Evolutionary conservation across 2,888 invertebrate species (phyloP), one percentile per base, ranked within the genome.

Genomic region (Parnassius glacialis): DNA sequence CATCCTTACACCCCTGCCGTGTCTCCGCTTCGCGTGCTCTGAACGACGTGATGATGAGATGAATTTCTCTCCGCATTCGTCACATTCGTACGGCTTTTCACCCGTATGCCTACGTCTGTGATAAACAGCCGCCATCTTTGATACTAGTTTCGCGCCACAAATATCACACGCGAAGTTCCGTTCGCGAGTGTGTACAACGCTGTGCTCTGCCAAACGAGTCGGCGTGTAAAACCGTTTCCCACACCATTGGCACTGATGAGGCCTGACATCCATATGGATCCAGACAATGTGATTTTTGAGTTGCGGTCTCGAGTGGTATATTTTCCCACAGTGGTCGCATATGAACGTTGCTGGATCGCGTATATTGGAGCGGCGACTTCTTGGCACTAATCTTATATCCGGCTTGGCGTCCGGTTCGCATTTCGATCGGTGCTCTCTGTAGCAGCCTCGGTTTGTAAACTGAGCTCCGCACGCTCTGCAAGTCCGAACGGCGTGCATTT

Each of bases 81-180:
- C 77, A 57, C 92, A 92, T 10, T 81, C 79, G 64, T 90, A 90
- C 0, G 92, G 92, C 59, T 81, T 80, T 61, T 92, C 92, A 0
- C 92, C 92, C 0, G 92, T 92, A 56, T 92, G 92, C 13, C 90
- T 67, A 10, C 92, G 76, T 67, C 85, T 82, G 59, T 92, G 92
- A 67, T 92, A 90, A 1, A 88, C 83, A 1, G 83, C 84, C 3
- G 92, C 91, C 87, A 88, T 90, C 67, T 85, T 86, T 12, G 89
- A 83, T 2, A 90, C 90, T 0, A 91, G 71, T 72, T 83, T 86
- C 25, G 85, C 88, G 12, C 89, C 85, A 72, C 93, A 93, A 57
- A 92, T 83, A 61, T 92, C 89, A 64, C 93, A 93, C 66, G 83
- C 86, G 67, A 90, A 93, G 55, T 92, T 92, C 65, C 93, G 79